Conservation (phyloP, 1,140 invertebrate genomes). For the Latrodectus geometricus region DNA sequence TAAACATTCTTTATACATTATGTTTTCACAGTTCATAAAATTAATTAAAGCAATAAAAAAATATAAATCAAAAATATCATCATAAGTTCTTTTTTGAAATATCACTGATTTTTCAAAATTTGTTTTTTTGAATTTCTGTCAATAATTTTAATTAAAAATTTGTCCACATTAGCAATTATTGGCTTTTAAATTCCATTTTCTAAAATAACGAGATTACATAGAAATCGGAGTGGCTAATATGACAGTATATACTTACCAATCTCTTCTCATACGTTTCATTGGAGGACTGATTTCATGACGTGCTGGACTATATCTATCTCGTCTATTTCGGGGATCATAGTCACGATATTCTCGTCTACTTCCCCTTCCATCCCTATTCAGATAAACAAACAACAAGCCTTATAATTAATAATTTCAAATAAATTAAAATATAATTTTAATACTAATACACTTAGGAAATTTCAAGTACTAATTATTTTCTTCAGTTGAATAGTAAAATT, state of each 20-base stretch:
- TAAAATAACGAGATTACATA: not conserved
- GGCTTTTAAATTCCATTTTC: not conserved
- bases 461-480: too few relatives aligned
- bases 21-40: too few relatives aligned
- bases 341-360: constrained; percentile 61
- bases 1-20: too few relatives aligned
- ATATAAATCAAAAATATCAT: too few relatives aligned
- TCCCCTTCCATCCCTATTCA: constrained; percentile 44
- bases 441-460: too few relatives aligned
- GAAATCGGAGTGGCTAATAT: not conserved
- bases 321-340: constrained; percentile 70
- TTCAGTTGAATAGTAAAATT: too few relatives aligned
- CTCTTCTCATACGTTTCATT: constrained; percentile 82
- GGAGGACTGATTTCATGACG: constrained; percentile 81
- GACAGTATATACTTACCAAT: constrained; percentile 73
- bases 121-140: too few relatives aligned
- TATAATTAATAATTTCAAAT: too few relatives aligned
- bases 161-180: constrained; percentile 4
- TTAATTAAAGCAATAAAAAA: too few relatives aligned
- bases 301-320: constrained; percentile 80
- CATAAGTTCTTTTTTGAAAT: too few relatives aligned
- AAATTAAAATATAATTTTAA: too few relatives aligned
- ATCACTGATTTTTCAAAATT: too few relatives aligned
- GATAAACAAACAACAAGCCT: not conserved
- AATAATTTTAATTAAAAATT: not conserved